Base-by-base conservation (phyloP, 2,888 invertebrate genomes). In the Leptopilina myrica region DNA sequence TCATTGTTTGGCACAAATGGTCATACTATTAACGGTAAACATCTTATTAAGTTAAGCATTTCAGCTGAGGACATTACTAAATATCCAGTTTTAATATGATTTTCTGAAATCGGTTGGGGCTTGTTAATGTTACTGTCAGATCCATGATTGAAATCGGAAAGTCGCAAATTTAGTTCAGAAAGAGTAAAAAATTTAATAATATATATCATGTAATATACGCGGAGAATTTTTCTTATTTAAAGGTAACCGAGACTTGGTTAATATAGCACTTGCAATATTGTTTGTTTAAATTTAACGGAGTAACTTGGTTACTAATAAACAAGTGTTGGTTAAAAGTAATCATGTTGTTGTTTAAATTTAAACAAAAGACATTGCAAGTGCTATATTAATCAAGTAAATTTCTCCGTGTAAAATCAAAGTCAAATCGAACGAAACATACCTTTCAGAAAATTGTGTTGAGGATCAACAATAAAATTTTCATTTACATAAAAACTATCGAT, bases 41-140 rank as follows among this genome's bases (percentile, higher is more conserved):
- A 79, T n/a, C 76, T 66, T 7, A 84, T 78, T 8, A 85, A 65
- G 20, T 66, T 73, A 33, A 83, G 59, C 85, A 85, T 85, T 84
- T 85, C 84, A 33, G 85, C 79, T 11, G 85, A 84, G 15, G 85
- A 84, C 78, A 84, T 84, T 33, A 81, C 78, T n/a, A 83, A 76
- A 59, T 76, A 80, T 66, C 77, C 81, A 33, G 67, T 62, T 65
- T 79, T 83, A 3, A 80, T 33, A 76, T 83, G 81, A 40, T 40
- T 59, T 40, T 78, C 67, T n/a, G 78, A 76, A 62, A 82, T 77
- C 79, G 79, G 82, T 12, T 79, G 73, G 53, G 78, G 81, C 62
- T 84, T 85, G 64, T 81, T 85, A 9, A 80, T 15, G 73, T 81
- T 81, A 65, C 78, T 67, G 56, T 82, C 83, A 20, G 81, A 64